A percentile compares a stretch with the other conserved stretches of the same genome.
phyloP scores from a whole-genome alignment of 1,140 invertebrate genomes.

The Drosophila bipectinata region DNA sequence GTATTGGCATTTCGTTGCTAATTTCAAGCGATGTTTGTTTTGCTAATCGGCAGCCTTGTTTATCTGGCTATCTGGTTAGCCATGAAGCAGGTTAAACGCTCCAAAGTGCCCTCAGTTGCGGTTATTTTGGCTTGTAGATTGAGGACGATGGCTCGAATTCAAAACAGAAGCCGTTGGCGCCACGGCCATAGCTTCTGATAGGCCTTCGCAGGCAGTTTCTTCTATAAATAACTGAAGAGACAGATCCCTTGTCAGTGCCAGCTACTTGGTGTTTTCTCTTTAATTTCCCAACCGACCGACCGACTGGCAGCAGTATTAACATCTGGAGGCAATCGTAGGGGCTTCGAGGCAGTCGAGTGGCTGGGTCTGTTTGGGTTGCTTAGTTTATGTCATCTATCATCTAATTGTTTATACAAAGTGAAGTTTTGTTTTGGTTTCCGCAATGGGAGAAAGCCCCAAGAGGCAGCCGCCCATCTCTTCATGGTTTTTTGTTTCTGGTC shows the following conservation, averaged over 20 bases:
- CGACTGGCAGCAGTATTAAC: conserved; percentile 1
- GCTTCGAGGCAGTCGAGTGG: conserved; percentile 10
- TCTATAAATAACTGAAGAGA: conserved; percentile 27
- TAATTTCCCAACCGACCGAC: not conserved
- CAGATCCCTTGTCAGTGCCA: conserved; percentile 22
- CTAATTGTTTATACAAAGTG: conserved; percentile 56
- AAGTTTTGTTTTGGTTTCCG: conserved; percentile 56
- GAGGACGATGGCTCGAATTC: conserved; percentile 17
- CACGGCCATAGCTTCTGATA: not conserved
- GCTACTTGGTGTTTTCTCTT: conserved; percentile 22
- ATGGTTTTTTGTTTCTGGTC: not conserved
- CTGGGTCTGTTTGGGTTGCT: conserved; percentile 21
- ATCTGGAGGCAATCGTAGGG: conserved; percentile 42
- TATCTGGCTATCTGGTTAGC: conserved; percentile 38
- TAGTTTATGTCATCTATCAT: conserved; percentile 68
- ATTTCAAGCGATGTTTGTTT: conserved; percentile 34
- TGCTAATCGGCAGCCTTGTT: conserved; percentile 57
- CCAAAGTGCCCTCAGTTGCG: conserved; percentile 22
- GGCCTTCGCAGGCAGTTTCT: not conserved
- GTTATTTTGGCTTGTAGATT: conserved; percentile 36
- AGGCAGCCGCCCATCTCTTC: too few relatives aligned
- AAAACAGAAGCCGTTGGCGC: conserved; percentile 25
- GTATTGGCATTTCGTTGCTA: conserved; percentile 11
- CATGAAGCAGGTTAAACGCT: conserved; percentile 62
- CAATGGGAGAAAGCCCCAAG: conserved; percentile 21